Conservation (phyloP, 2,797 vertebrate species). For the Anguilla marmorata region DNA sequence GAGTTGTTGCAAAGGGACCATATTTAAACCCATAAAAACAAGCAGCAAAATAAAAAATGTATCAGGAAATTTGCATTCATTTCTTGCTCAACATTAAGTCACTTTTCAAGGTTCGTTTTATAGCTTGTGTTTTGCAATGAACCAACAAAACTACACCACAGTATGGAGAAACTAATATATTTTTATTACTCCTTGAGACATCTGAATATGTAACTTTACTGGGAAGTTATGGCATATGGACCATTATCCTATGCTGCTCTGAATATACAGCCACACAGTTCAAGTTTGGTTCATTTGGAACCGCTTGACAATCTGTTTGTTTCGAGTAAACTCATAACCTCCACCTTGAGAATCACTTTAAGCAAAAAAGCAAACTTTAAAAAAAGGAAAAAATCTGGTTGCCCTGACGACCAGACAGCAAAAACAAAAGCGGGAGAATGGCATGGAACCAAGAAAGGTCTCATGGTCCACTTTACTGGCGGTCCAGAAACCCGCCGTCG, state of each 20-base stretch:
- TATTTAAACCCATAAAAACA: background rate
- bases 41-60: background rate
- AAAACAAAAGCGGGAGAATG: conserved; percentile 68
- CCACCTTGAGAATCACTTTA: conserved; percentile 69
- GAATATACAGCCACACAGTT: background rate
- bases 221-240: conserved; percentile 21
- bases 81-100: background rate
- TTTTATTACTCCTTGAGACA: background rate
- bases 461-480: conserved; percentile 51
- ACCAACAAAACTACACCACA: background rate
- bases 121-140: background rate
- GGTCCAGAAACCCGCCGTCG: no score
- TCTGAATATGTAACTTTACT: conserved; percentile 4
- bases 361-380: conserved; percentile 39
- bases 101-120: background rate
- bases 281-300: conserved; percentile 3
- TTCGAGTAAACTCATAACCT: conserved; percentile 10
- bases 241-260: conserved; percentile 8
- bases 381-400: conserved; percentile 61
- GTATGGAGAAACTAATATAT: background rate
- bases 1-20: background rate
- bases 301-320: background rate
- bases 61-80: background rate
- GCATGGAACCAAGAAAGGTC: conserved; percentile 54
- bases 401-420: conserved; percentile 66